phyloP scores from a whole-genome alignment of 1,140 invertebrate species.

The Charaxes varanes region DNA sequence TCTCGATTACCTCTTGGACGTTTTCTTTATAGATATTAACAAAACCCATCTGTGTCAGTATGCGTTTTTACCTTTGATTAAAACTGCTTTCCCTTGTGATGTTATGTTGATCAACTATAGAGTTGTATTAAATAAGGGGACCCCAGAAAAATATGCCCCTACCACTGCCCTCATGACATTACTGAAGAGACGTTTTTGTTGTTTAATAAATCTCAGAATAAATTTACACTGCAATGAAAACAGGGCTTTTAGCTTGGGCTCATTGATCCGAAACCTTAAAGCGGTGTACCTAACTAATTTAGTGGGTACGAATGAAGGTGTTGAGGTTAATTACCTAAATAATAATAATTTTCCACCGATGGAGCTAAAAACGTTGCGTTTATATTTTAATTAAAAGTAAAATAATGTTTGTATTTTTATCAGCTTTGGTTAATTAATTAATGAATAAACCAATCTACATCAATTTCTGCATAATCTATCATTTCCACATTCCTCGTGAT shows the following conservation, averaged over 20 bases:
- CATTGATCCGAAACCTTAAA: slow-evolving; percentile 37
- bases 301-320: slow-evolving; percentile 42
- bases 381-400: slow-evolving; percentile 31
- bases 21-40: slow-evolving; percentile 80
- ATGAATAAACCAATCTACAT: too few species aligned
- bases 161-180: slow-evolving; percentile 41
- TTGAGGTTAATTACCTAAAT: slow-evolving; percentile 24
- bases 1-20: slow-evolving; percentile 83
- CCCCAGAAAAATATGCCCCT: slow-evolving; percentile 17
- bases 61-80: slow-evolving; percentile 45
- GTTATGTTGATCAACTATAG: slow-evolving; percentile 46
- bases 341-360: slow-evolving; percentile 41
- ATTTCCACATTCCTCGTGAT: too few species aligned
- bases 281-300: slow-evolving; percentile 47
- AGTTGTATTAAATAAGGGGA: slow-evolving; percentile 25
- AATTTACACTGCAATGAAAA: slow-evolving; percentile 34
- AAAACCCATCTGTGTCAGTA: slow-evolving; percentile 36
- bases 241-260: slow-evolving; percentile 30
- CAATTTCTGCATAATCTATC: too few species aligned
- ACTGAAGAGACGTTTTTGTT: slow-evolving; percentile 43
- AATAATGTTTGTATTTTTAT: neutral
- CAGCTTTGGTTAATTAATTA: too few species aligned
- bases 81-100: slow-evolving; percentile 50
- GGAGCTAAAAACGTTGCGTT: slow-evolving; percentile 44
- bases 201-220: slow-evolving; percentile 26